Conservation (phyloP, 2,888 invertebrate species). For the Platynereis dumerilii region DNA sequence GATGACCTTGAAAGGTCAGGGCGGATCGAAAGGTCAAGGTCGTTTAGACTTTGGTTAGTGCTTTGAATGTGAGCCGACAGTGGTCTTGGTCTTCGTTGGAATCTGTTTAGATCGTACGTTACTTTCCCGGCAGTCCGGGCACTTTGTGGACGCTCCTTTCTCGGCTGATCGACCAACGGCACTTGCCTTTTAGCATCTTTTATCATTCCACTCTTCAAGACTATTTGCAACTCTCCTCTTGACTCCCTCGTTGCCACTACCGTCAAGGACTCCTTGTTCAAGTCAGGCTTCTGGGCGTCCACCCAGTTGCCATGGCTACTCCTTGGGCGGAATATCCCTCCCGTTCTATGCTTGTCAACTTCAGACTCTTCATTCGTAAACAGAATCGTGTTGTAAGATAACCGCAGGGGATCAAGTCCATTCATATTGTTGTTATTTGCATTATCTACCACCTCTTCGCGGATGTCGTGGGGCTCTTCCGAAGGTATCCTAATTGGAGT, state of each 20-base stretch:
- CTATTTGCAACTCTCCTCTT: neutral
- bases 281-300: neutral
- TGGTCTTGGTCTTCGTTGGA: neutral
- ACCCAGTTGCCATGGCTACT: neutral
- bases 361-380: neutral
- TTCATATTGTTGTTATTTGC: too few relatives aligned
- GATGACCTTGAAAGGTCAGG: conserved; percentile 2
- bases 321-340: neutral
- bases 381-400: conserved; percentile 3
- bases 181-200: neutral
- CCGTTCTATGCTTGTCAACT: neutral
- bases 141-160: neutral
- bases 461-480: too few relatives aligned
- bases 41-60: neutral
- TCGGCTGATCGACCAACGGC: neutral
- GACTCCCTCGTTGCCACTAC: neutral
- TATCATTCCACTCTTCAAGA: neutral
- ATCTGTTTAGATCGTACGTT: neutral
- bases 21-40: neutral
- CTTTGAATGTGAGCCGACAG: neutral
- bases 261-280: neutral
- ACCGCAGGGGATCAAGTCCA: neutral
- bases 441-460: too few relatives aligned
- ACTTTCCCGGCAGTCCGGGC: neutral
- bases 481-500: too few relatives aligned